Percentiles rank a stretch among this genome's conserved stretches.
Evolutionary conservation across 2,797 vertebrate genomes (phyloP).

Genomic region (Crenuchus spilurus): DNA sequence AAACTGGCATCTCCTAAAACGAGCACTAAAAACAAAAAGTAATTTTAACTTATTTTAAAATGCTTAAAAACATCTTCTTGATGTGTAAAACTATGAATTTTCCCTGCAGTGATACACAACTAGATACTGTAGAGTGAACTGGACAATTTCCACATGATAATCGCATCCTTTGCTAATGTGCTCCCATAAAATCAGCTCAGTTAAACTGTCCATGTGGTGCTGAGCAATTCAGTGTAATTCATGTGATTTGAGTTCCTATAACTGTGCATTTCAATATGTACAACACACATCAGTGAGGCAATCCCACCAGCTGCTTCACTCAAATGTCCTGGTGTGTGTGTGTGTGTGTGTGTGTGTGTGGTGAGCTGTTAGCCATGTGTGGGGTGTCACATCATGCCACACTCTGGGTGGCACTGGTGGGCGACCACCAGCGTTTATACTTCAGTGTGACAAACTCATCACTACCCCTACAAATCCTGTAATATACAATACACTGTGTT

Average conservation of each 20-base stretch:
- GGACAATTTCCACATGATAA: not conserved
- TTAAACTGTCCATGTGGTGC: constrained; percentile 13
- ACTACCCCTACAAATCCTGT: not conserved
- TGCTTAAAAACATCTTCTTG: too few relatives aligned
- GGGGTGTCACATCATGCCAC: constrained; percentile 49
- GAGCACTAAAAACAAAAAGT: too few relatives aligned
- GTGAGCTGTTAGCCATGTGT: constrained; percentile 59
- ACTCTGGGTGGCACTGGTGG: constrained; percentile 48
- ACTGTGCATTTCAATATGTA: not conserved
- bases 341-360: constrained; percentile 55
- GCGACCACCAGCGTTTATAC: constrained; percentile 46
- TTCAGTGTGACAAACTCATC: constrained; percentile 3
- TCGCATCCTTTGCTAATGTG: not conserved
- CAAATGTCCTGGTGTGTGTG: constrained; percentile 27
- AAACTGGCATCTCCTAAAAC: too few relatives aligned
- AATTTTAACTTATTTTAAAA: too few relatives aligned
- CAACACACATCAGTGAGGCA: constrained; percentile 33
- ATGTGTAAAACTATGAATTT: too few relatives aligned
- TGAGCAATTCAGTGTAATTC: not conserved
- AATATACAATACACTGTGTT: too few relatives aligned
- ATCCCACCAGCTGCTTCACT: constrained; percentile 31
- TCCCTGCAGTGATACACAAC: too few relatives aligned
- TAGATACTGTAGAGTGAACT: too few relatives aligned
- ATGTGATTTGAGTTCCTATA: constrained; percentile 25
- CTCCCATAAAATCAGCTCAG: not conserved